Evolutionary conservation across 1,140 invertebrate genomes (phyloP).

Genomic region (Leguminivora glycinivorella): DNA sequence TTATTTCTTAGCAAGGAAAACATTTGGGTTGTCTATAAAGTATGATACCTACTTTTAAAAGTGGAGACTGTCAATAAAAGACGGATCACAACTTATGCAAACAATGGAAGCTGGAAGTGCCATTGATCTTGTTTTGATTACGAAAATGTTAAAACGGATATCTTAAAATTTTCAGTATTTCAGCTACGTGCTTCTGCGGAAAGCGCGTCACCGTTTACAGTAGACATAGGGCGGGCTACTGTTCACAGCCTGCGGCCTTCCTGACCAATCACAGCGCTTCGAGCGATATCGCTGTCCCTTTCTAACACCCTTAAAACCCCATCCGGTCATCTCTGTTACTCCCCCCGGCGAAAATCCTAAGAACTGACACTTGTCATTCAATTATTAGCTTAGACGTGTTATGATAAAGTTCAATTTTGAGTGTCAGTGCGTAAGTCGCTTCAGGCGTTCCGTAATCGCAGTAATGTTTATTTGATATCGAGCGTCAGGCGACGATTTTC

Average conservation of each 20-base stretch:
- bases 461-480: conserved; percentile 76
- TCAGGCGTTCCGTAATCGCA: conserved; percentile 54
- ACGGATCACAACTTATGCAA: no score
- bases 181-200: conserved; percentile 54
- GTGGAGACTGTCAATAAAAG: no score
- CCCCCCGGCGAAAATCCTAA: conserved; percentile 76
- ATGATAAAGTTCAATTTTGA: conserved; percentile 47
- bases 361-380: conserved; percentile 47
- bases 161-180: conserved; percentile 27
- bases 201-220: conserved; percentile 68
- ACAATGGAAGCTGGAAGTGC: no score
- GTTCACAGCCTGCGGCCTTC: conserved; percentile 78
- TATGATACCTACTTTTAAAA: no score
- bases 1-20: no score
- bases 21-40: no score
- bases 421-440: conserved; percentile 43
- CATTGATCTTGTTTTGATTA: no score
- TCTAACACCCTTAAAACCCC: conserved; percentile 43
- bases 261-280: conserved; percentile 78
- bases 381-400: conserved; percentile 41
- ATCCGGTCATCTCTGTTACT: conserved; percentile 58
- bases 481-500: conserved; percentile 77
- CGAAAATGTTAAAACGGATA: not conserved
- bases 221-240: conserved; percentile 79
- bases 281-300: conserved; percentile 68